Percentiles rank a stretch among this genome's conserved stretches.
phyloP scores from a whole-genome alignment of 1,140 invertebrate species.

The Diorhabda sublineata region DNA sequence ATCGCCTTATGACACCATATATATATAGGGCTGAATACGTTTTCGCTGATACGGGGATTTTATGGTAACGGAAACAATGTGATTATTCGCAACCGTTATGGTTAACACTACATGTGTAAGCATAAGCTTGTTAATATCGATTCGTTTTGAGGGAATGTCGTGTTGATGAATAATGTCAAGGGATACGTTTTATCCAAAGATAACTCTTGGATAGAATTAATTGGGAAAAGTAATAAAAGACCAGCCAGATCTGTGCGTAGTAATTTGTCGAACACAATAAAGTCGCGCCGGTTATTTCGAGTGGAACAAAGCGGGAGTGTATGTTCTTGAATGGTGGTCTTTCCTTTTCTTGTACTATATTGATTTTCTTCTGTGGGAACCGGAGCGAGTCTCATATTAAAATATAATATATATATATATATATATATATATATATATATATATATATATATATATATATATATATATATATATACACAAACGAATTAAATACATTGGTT shows the following conservation, averaged over 20 bases:
- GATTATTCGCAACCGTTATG: background rate
- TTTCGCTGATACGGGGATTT: background rate
- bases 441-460: too few relatives aligned
- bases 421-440: background rate
- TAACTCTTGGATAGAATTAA: background rate
- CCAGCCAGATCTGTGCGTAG: background rate
- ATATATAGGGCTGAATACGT: background rate
- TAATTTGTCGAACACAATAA: slow-evolving; percentile 3
- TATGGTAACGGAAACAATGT: background rate
- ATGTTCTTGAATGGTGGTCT: slow-evolving; percentile 1
- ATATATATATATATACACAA: too few relatives aligned
- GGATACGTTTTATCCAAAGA: background rate
- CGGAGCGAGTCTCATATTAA: background rate
- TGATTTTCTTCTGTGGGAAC: background rate
- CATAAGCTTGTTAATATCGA: background rate
- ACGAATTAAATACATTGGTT: too few relatives aligned
- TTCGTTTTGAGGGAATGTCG: background rate
- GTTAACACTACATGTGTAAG: background rate
- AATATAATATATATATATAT: background rate
- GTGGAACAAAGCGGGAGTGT: background rate
- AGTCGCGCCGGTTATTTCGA: background rate
- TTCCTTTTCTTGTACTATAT: background rate
- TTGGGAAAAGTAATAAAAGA: background rate
- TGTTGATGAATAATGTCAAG: slow-evolving; percentile 3
- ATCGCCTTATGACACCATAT: too few relatives aligned